Percentiles rank a stretch among this genome's conserved stretches.
Evolutionary conservation across 2,113 vertebrate genomes (phyloP).

Genomic region (Laticauda laticaudata): DNA sequence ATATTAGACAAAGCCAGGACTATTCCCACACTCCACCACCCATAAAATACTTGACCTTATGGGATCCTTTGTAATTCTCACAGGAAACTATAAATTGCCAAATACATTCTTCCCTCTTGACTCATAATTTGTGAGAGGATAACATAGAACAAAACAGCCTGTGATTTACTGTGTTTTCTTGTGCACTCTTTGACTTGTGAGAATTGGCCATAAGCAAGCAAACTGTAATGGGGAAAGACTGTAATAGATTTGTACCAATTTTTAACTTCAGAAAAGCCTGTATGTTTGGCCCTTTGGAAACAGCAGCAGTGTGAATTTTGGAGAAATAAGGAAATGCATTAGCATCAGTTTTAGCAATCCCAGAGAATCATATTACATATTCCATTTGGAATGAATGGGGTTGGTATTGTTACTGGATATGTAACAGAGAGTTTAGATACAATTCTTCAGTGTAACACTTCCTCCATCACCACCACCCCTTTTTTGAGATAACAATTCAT

Average conservation of each 20-base stretch:
- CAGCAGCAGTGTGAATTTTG: neutral
- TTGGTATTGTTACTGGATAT: neutral
- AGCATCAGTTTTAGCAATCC: neutral
- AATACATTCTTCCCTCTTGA: constrained; percentile 56
- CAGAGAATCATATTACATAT: neutral
- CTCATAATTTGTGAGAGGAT: constrained; percentile 47
- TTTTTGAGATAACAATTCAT: neutral
- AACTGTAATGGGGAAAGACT: neutral
- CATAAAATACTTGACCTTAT: constrained; percentile 44
- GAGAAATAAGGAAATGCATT: neutral
- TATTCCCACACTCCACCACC: constrained; percentile 57
- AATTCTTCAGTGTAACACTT: neutral
- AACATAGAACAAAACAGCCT: constrained; percentile 36
- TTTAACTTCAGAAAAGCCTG: neutral
- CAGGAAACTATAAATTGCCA: constrained; percentile 61
- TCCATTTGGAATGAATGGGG: neutral
- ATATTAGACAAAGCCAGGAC: constrained; percentile 35
- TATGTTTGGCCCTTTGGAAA: neutral
- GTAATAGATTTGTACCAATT: neutral
- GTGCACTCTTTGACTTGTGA: constrained; percentile 20
- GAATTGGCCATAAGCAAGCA: neutral
- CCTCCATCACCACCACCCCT: neutral
- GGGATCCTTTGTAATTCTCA: constrained; percentile 53
- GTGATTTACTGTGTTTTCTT: constrained; percentile 31
- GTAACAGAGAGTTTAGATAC: neutral